Base-by-base conservation (phyloP, 23 tunicate species). In the Trididemnum clinides region DNA sequence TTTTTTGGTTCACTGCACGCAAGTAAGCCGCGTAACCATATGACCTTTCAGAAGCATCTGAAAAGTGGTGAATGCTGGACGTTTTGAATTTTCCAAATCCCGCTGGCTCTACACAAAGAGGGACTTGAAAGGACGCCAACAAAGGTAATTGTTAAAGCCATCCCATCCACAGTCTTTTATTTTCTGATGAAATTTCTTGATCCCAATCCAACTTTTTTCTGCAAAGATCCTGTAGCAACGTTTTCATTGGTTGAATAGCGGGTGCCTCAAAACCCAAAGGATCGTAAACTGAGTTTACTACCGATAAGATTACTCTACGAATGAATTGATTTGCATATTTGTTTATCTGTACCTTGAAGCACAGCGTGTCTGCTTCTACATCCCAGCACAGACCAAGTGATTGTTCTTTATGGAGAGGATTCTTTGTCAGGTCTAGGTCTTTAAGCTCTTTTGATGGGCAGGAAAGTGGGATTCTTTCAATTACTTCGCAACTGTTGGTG, bases 21-120 rank as follows among this genome's bases (percentile, higher is more conserved):
- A 82, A 23, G 49, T 88, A 88, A 28, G 92, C 74, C 19, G 74
- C 82, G 22, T 64, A 71, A 21, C 92, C 87, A 82, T 88, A 88
- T 0, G 86, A 57, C 54, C 71, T 66, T 29, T 81, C 72, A 29
- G 87, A 82, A 31, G 87, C 92, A 76, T 88, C 87, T 21, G 87
- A 82, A 34, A 88, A 88, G 39, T 75, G 83, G 76, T 88, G 85
- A 3, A 71, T 58, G 0, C 73, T 76, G 19, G 76, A 66, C 6
- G 25, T 21, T 6, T 28, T 50, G 10, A 77, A 29, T 33, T 75
- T 50, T 1, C 84, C 70, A 34, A 82, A 65, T 15, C 27, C 29
- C 10, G 38, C 33, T 19, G 87, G 82, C 23, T 72, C 34, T 82
- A 34, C 82, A 44, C 92, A 82, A 34, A 82, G 69, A 0, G 81